Percentiles rank a stretch among this genome's conserved stretches.
Conservation (phyloP, 1,140 invertebrate species). For the Scylla paramamosain region DNA sequence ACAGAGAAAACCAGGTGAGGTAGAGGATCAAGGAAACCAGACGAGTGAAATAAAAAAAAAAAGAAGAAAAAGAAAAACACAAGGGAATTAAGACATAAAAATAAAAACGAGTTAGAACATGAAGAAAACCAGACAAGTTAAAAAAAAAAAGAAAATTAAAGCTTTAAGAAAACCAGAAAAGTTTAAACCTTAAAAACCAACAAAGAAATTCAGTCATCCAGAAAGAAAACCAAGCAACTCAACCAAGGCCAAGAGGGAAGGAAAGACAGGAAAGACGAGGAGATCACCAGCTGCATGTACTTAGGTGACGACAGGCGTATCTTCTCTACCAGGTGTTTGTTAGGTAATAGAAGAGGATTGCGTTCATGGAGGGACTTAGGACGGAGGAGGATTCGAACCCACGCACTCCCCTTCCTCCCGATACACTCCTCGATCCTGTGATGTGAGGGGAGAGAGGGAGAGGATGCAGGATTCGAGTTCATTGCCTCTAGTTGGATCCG, state of each 20-base stretch:
- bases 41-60: too few species aligned
- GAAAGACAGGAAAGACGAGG: background rate
- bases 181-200: background rate
- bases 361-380: background rate
- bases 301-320: background rate
- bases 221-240: background rate
- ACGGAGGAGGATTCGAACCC: background rate
- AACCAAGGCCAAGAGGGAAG: background rate
- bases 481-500: background rate
- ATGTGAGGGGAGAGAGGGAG: background rate
- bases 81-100: background rate
- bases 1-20: too few species aligned
- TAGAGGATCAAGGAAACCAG: too few species aligned
- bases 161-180: background rate
- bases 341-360: background rate
- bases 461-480: background rate
- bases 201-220: background rate
- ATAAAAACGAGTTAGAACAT: background rate
- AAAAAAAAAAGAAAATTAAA: background rate
- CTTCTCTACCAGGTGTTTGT: background rate
- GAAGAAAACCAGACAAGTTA: background rate
- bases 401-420: background rate
- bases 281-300: background rate
- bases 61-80: too few species aligned
- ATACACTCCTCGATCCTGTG: background rate